Evolutionary conservation across 2,888 invertebrate species (phyloP).

Genomic region (Idaea aversata): DNA sequence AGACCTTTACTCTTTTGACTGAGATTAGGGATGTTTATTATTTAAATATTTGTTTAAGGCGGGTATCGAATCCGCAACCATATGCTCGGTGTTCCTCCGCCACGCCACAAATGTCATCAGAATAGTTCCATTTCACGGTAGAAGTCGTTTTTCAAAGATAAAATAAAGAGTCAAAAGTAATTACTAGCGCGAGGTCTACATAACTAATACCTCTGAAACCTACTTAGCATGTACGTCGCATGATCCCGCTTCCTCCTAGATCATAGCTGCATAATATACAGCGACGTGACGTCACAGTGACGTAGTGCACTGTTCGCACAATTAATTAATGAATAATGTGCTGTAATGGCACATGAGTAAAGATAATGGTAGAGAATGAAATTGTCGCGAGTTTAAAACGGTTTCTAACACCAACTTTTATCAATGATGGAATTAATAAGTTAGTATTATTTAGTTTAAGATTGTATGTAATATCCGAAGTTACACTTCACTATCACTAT

Average conservation of each 20-base stretch:
- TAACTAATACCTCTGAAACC: background rate
- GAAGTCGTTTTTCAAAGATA: background rate
- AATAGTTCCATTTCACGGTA: background rate
- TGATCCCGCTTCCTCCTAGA: background rate
- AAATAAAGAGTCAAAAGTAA: background rate
- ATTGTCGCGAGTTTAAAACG: background rate
- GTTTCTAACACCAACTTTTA: too few species aligned
- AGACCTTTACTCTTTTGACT: too few species aligned
- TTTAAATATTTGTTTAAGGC: too few species aligned
- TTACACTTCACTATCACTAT: too few species aligned
- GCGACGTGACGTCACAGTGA: background rate
- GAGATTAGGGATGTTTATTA: too few species aligned
- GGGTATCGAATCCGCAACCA: too few species aligned
- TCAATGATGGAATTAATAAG: too few species aligned
- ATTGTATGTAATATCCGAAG: too few species aligned
- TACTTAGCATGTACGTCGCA: slow-evolving; percentile 2
- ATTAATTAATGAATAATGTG: background rate
- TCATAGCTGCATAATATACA: slow-evolving; percentile 4
- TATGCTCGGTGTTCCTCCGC: too few species aligned
- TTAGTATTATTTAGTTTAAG: too few species aligned
- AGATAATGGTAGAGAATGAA: background rate
- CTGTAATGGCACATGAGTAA: too few species aligned
- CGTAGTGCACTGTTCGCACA: slow-evolving; percentile 1
- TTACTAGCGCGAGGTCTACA: background rate
- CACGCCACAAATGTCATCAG: too few species aligned